Base-by-base conservation (phyloP, 35 echinoderm and acorn worm species). In the Anneissia japonica region DNA sequence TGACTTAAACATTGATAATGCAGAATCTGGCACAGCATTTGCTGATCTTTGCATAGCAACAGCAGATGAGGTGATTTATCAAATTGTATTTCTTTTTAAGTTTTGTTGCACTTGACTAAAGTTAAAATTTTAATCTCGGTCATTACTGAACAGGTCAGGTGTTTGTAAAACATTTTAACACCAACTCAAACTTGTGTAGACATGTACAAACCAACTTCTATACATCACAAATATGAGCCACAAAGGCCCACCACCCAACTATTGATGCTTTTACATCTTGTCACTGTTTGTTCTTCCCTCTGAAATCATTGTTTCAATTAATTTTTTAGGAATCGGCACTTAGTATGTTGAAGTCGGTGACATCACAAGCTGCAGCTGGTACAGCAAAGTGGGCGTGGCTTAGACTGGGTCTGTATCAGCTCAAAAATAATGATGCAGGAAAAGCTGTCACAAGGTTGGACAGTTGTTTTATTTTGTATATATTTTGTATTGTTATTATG, bases 321-420 rank as follows among this genome's bases (percentile, higher is more conserved):
- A 1, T 39, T 17, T 31, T 75, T 30, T 45, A 97, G 96, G 96
- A 91, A 11, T 41, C 74, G 3, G 92, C 89, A 16, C 75, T 94
- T 31, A 46, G 74, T 30, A 33, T 99, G n/a, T 99, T 94, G 45
- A 80, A 46, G 45, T 41, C 72, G 32, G 87, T 99, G 38, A 99
- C 96, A 56, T 89, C 78, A 36, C 45, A 64, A 76, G 86, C 90
- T 6, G 72, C 88, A 35, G 86, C 89, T 41, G 96, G 92, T 29
- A 89, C 84, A 37, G 92, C 86, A 21, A 94, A 93, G 34, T 99
- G 96, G 92, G 96, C 96, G 0, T 99, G 96, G 96, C 83, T 99
- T 11, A 89, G 96, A 81, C 87, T 99, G 13, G 96, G 96, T 37
- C 87, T 99, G 0, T 93, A 86, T 82, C 91, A 99, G n/a, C 89